These are phyloP conservation scores for Esperia sulphurella DNA, from an alignment of 2,888 invertebrate genomes.

Conservation along the genomic window DNA sequence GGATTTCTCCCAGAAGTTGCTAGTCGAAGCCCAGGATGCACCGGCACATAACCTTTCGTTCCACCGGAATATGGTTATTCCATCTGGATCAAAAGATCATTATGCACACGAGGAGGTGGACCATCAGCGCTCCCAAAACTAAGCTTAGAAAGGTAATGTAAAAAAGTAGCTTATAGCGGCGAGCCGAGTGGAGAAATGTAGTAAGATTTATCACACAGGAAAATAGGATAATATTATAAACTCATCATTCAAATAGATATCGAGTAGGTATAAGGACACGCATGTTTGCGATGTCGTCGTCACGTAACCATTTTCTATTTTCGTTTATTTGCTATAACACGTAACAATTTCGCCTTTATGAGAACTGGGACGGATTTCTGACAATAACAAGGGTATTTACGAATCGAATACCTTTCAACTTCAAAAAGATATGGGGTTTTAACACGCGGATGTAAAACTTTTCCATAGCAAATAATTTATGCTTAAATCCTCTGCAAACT, in stretches of 20 bases:
- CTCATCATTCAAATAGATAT: slow-evolving; percentile 13
- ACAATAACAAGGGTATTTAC: slow-evolving; percentile 53
- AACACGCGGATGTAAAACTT: background rate
- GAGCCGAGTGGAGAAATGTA: background rate
- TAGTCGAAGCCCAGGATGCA: too few species aligned
- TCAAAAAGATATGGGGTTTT: background rate
- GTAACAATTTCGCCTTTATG: slow-evolving; percentile 51
- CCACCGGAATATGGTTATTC: too few species aligned
- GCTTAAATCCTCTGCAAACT: too few species aligned
- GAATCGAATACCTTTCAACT: slow-evolving; percentile 33
- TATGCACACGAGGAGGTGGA: too few species aligned
- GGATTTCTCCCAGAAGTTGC: too few species aligned
- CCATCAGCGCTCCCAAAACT: background rate
- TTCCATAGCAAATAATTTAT: too few species aligned
- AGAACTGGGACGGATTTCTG: slow-evolving; percentile 45
- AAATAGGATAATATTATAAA: slow-evolving; percentile 9
- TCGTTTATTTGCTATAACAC: slow-evolving; percentile 51
- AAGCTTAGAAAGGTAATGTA: background rate
- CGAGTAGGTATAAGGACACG: slow-evolving; percentile 4
- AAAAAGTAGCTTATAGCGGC: background rate
- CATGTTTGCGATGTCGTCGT: slow-evolving; percentile 22
- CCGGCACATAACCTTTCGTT: too few species aligned
- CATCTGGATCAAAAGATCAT: too few species aligned
- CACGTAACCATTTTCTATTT: slow-evolving; percentile 52
- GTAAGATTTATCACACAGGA: slow-evolving; percentile 15